A percentile compares a stretch with the other conserved stretches of the same genome.
phyloP scores from a whole-genome alignment of 2,113 vertebrate species.

The Micromys minutus region DNA sequence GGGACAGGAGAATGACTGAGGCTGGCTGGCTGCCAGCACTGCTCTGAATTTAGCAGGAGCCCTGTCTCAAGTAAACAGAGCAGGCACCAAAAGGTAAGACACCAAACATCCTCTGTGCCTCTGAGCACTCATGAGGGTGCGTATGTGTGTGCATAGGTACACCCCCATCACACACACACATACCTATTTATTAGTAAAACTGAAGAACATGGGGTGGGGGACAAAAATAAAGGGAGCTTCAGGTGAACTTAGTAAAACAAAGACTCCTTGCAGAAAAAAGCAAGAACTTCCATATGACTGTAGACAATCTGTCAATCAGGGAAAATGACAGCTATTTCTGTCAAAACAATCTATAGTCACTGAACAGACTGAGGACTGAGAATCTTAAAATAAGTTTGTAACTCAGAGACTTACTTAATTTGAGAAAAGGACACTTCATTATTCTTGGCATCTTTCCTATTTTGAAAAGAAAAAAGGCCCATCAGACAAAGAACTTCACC shows the following conservation, averaged over 20 bases:
- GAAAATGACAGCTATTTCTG: constrained; percentile 3
- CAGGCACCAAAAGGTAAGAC: not conserved
- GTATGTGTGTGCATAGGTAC: not conserved
- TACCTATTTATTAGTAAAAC: not conserved
- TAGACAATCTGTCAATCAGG: not conserved
- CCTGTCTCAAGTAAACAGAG: not conserved
- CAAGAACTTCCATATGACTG: not conserved
- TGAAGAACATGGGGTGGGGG: not conserved
- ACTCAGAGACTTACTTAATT: constrained; percentile 85
- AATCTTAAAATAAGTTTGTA: not conserved
- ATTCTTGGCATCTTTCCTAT: constrained; percentile 86
- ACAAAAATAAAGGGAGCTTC: not conserved
- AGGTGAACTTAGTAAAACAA: not conserved
- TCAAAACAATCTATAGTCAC: not conserved
- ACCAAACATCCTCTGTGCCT: not conserved
- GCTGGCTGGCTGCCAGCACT: not conserved
- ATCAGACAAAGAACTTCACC: constrained; percentile 29
- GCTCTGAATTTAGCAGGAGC: not conserved
- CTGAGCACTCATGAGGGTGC: not conserved
- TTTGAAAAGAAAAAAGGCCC: constrained; percentile 62
- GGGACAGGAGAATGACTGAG: not conserved
- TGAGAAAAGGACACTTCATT: constrained; percentile 86
- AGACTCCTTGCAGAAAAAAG: not conserved
- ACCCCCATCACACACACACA: not conserved
- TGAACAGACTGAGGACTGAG: not conserved